Percentiles rank a stretch among this genome's conserved stretches.
phyloP scores from a whole-genome alignment of 2,113 vertebrate genomes.

The Myiopsitta monachus region DNA sequence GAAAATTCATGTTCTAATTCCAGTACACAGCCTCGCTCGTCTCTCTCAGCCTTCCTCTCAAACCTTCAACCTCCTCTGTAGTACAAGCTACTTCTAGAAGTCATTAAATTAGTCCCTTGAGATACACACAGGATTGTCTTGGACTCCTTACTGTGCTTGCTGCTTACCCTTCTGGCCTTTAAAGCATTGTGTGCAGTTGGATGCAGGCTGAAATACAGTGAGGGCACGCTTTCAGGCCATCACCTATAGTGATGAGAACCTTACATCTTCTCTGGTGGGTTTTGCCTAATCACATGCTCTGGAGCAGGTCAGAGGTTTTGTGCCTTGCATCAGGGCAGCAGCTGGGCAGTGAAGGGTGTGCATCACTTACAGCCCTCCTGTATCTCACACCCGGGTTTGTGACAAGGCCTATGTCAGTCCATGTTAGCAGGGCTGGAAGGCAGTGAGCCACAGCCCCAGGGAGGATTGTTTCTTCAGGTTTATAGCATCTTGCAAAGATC shows the following conservation, averaged over 20 bases:
- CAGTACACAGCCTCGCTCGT: neutral
- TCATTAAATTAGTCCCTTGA: neutral
- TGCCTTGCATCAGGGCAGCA: neutral
- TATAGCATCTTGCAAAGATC: neutral
- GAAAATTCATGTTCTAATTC: neutral
- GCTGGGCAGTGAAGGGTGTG: fast-evolving
- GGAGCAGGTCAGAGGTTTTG: neutral
- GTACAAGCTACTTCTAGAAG: neutral
- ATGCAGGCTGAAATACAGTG: fast-evolving
- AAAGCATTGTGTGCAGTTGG: fast-evolving
- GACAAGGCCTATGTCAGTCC: no score
- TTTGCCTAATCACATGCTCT: neutral
- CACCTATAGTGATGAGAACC: neutral
- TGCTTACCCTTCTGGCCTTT: neutral
- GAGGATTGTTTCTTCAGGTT: neutral
- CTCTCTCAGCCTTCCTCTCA: neutral
- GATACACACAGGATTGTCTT: neutral
- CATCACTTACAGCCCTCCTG: fast-evolving
- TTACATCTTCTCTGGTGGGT: fast-evolving
- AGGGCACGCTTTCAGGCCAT: neutral
- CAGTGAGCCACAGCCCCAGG: neutral
- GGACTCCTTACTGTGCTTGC: neutral
- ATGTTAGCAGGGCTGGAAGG: neutral
- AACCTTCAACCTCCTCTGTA: neutral
- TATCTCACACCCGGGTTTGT: neutral